Evolutionary conservation across 2,797 vertebrate genomes (phyloP), one percentile per base, ranked within the genome.

Genomic region (Sternarchorhynchus goeldii): DNA sequence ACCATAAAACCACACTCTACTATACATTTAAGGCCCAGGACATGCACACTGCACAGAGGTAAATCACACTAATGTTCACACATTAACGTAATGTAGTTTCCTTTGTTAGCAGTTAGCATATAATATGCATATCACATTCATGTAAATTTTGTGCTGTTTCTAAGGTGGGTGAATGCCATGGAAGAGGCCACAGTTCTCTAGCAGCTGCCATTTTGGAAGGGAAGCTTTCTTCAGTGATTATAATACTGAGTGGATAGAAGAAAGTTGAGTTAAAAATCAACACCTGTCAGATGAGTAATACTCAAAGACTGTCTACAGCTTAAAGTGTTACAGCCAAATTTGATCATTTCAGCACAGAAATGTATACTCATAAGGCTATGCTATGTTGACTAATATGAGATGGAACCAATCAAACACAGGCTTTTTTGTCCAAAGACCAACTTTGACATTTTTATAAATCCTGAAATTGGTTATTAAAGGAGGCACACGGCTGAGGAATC

Each of bases 151-250:
- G 17, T 89, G 85, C 76, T 88, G 56, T 62, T 88, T 85, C 75
- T 74, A 39, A 99, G 97, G 88, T 99, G 97, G 97, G 94, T 95
- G 74, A 91, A 95, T 84, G 96, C 96, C 88, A 98, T 99, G 95
- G 95, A 97, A 88, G 94, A 97, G 83, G 97, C 97, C 71, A 96
- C 96, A 3, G 91, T 97, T 88, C 94, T 99, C 93, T 99, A 98
- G 94, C 92, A 92, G 80, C 84, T 58, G 75, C 76, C 58, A 7
- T 67, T 20, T 45, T 29, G 8, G 59, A 4, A 53, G 21, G 12
- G 55, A 69, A 45, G 6, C 58, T 67, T 70, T 64, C 32, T 21
- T 39, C 25, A 36, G 29, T 17, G 21, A 45, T 53, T 25, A 21
- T 59, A 58, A 53, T 31, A 29, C 73, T 50, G 10, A 34, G 60